These are phyloP conservation scores for Climacteris rufus DNA, from an alignment of 2,113 vertebrate species.

Conservation along the genomic window DNA sequence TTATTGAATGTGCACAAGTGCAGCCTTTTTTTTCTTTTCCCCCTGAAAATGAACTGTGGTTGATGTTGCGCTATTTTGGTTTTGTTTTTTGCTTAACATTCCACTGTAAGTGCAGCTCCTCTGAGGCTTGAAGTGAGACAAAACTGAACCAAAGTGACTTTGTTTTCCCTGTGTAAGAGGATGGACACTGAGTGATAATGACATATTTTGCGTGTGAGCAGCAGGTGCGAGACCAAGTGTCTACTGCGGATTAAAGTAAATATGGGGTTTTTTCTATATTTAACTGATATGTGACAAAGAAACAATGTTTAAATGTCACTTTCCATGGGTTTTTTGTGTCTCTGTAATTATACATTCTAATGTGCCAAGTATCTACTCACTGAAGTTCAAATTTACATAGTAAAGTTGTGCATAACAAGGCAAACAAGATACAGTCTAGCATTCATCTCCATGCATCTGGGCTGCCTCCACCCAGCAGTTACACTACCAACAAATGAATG, in stretches of 20 bases:
- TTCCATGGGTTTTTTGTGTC: slow-evolving; percentile 51
- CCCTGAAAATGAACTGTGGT: slow-evolving; percentile 43
- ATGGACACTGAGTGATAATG: slow-evolving; percentile 60
- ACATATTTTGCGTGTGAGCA: slow-evolving; percentile 63
- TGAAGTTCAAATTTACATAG: slow-evolving; percentile 69
- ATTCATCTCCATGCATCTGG: slow-evolving; percentile 54
- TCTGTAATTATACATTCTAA: slow-evolving; percentile 72
- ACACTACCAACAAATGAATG: slow-evolving; percentile 78
- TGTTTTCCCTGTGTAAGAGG: slow-evolving; percentile 15
- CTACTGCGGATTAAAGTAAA: slow-evolving; percentile 59
- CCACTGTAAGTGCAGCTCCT: slow-evolving; percentile 65
- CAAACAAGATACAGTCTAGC: slow-evolving; percentile 72
- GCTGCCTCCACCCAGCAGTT: slow-evolving; percentile 75
- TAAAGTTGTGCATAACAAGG: slow-evolving; percentile 64
- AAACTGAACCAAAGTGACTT: slow-evolving; percentile 53
- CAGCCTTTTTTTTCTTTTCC: slow-evolving; percentile 9
- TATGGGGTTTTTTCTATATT: slow-evolving; percentile 53
- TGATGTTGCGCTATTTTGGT: slow-evolving; percentile 50
- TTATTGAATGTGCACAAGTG: slow-evolving; percentile 54
- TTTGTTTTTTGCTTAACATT: slow-evolving; percentile 74
- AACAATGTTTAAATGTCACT: slow-evolving; percentile 75
- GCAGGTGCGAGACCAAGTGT: slow-evolving; percentile 64
- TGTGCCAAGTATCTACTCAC: slow-evolving; percentile 55
- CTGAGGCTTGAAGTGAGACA: slow-evolving; percentile 58
- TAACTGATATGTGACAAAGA: slow-evolving; percentile 61